These are phyloP conservation scores for Squalus acanthias DNA, from an alignment of 2,797 vertebrate genomes.

Conservation along the genomic window DNA sequence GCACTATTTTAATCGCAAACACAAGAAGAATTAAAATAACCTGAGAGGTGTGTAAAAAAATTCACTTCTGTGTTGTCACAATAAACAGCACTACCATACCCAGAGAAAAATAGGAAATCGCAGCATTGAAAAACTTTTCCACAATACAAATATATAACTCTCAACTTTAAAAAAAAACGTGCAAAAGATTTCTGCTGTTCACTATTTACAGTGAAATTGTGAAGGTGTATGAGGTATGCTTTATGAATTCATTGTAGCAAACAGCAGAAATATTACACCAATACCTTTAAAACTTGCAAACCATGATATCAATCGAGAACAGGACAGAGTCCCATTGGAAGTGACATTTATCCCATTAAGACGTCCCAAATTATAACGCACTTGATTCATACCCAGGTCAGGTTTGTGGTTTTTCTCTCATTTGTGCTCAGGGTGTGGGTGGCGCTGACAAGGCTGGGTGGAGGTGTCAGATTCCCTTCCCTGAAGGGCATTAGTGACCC, in stretches of 20 bases:
- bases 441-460: not conserved
- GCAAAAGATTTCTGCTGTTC: not conserved
- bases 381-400: not conserved
- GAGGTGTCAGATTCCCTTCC: not conserved
- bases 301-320: not conserved
- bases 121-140: no score
- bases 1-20: not conserved
- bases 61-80: not conserved
- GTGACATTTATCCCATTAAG: not conserved
- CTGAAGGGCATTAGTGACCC: not conserved
- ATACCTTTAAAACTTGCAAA: not conserved
- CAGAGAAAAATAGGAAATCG: not conserved
- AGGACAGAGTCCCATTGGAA: not conserved
- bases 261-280: not conserved
- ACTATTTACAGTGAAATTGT: slow-evolving; percentile 2
- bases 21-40: not conserved
- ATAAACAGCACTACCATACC: not conserved
- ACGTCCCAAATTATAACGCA: not conserved
- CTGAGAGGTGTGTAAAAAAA: not conserved
- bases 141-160: not conserved
- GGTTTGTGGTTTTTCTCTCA: not conserved
- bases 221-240: not conserved
- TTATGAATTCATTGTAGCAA: not conserved
- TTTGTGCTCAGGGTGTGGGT: not conserved
- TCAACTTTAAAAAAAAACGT: not conserved